Base-by-base conservation (phyloP, 2,113 vertebrate genomes). In the Serinus canaria region DNA sequence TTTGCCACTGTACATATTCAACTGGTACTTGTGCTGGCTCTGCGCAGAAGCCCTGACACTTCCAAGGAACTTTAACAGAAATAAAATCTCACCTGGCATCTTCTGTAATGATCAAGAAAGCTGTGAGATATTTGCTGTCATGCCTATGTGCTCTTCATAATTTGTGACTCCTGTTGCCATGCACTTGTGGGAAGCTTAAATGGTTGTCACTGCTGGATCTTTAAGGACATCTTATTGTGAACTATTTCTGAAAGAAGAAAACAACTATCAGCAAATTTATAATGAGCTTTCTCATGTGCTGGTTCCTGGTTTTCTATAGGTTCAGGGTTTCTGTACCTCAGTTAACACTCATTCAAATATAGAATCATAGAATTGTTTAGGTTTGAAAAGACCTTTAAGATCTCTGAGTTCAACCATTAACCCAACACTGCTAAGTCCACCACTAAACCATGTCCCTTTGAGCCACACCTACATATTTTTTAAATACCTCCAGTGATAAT, bases 181-280 rank as follows among this genome's bases (percentile, higher is more conserved):
- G 24, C 37, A 59, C 52, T 87, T 90, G 37, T 64, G 39, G 31
- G 50, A 92, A 44, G n/a, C n/a, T 88, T 78, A 56, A 94, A 52
- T 43, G 21, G 47, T 63, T 84, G 66, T 50, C 7, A 33, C 79
- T 91, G 75, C 28, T 58, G 39, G 30, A 75, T 66, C 41, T 90
- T 77, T 83, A 68, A 93, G 66, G 49, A 39, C 35, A 68, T 50
- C 52, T 89, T 80, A 75, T 47, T 79, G 88, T 46, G 25, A 74
- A 70, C 15, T 35, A 30, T 27, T 73, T 94, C 70, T 85, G 41
- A 90, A 93, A 81, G 76, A 84, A 84, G 35, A 90, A 92, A 96
- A 78, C 70, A 76, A 84, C 44, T 83, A 67, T 90, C 89, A 89
- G 56, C 14, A 25, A 53, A 25, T 67, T 92, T 87, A 78, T 93